These are phyloP conservation scores for Piscicola geometra DNA, from an alignment of 2,888 invertebrate genomes.

Conservation along the genomic window DNA sequence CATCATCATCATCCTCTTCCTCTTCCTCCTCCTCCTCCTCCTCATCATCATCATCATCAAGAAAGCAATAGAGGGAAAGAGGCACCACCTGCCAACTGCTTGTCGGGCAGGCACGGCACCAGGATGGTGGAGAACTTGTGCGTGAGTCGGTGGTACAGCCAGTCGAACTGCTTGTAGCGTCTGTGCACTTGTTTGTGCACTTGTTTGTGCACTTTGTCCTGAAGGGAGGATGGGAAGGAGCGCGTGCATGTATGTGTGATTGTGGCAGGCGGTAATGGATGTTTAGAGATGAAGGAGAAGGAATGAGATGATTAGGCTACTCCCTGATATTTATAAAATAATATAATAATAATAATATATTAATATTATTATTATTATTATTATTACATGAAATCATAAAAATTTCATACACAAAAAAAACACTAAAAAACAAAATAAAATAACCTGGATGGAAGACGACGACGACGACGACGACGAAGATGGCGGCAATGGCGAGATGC, in stretches of 20 bases:
- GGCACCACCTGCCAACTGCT: slow-evolving; percentile 75
- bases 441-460: not conserved
- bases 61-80: not conserved
- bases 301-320: not conserved
- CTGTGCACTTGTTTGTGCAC: slow-evolving; percentile 80
- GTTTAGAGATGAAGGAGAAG: not conserved
- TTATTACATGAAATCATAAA: too few relatives aligned
- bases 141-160: slow-evolving; percentile 87
- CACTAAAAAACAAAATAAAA: not conserved
- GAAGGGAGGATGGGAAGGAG: too few relatives aligned
- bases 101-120: slow-evolving; percentile 92
- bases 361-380: too few relatives aligned
- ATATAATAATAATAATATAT: too few relatives aligned
- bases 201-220: too few relatives aligned
- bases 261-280: too few relatives aligned
- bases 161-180: slow-evolving; percentile 97
- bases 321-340: not conserved
- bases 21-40: too few relatives aligned
- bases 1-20: too few relatives aligned
- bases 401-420: too few relatives aligned
- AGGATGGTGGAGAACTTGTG: slow-evolving; percentile 91
- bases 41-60: too few relatives aligned
- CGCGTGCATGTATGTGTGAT: too few relatives aligned
- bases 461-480: not conserved
- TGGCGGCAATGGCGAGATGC: slow-evolving; percentile 78